Conservation (phyloP, 2,113 vertebrate species). For the Cranoglanis bouderius region DNA sequence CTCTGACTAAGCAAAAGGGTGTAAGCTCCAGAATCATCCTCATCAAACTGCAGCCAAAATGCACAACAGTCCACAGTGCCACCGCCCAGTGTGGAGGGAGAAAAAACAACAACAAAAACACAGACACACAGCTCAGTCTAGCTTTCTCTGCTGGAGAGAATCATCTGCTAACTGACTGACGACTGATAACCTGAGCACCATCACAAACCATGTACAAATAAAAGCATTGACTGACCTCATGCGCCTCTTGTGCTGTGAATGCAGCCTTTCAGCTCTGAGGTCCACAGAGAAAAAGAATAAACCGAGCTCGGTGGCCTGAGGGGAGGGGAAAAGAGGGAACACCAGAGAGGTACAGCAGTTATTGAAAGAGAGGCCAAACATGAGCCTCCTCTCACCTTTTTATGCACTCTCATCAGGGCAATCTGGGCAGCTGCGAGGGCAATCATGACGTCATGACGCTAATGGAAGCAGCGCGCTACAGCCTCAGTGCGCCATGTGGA, state of each 20-base stretch:
- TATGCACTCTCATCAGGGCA: slow-evolving; percentile 58
- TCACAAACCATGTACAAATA: not conserved
- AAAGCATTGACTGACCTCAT: slow-evolving; percentile 58
- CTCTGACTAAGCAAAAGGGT: slow-evolving; percentile 35
- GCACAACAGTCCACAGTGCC: not conserved
- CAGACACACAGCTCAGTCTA: not conserved
- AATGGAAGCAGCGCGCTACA: slow-evolving; percentile 2
- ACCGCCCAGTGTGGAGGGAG: slow-evolving; percentile 11
- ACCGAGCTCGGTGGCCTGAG: slow-evolving; percentile 3
- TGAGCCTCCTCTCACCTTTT: slow-evolving; percentile 57
- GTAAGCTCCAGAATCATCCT: slow-evolving; percentile 32
- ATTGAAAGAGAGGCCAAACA: slow-evolving; percentile 51
- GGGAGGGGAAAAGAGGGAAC: not conserved
- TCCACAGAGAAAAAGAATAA: not conserved
- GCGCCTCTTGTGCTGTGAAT: slow-evolving; percentile 25
- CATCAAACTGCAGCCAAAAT: not conserved
- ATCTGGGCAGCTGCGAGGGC: slow-evolving; percentile 29
- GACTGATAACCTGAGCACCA: not conserved
- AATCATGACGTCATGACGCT: slow-evolving; percentile 59
- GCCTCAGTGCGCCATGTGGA: not conserved
- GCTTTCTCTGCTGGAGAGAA: not conserved
- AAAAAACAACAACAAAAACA: too few species aligned
- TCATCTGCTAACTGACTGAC: not conserved
- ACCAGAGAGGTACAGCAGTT: slow-evolving; percentile 44
- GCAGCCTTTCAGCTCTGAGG: slow-evolving; percentile 16